Evolutionary conservation across 2,797 vertebrate species (phyloP), one percentile per base, ranked within the genome.

Genomic region (Mormyrus proboscirostris): DNA sequence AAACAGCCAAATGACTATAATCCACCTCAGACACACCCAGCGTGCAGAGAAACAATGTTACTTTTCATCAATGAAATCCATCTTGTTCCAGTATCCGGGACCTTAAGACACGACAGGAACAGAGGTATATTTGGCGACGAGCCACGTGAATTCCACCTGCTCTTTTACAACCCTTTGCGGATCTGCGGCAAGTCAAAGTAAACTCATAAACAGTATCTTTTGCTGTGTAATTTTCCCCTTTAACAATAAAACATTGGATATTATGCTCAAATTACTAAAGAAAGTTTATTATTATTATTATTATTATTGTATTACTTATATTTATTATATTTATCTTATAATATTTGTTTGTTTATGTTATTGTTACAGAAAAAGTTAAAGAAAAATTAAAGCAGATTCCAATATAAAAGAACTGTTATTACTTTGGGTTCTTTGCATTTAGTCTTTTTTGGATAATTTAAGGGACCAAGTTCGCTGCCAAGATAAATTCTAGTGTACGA

Each of bases 21-120:
- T 87, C 89, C 49, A 88, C 62, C 86, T 51, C 4, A 25, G 89
- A 85, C 88, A 76, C 82, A 53, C 87, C 88, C 83, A 49, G 29
- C 16, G 25, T 55, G 25, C 38, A 84, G 82, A 29, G 82, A 90
- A 86, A 88, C 87, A 90, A 89, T 76, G 87, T 41, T 59, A 25
- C 83, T 86, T 69, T 86, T 89, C 49, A 88, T 90, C 69, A 89
- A 87, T 89, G 88, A 86, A 62, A 90, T 90, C 90, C 90, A 79
- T 90, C 88, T 90, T 90, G 50, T 33, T 29, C 47, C 25, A 29
- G 90, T 51, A 89, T 90, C 88, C 90, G 38, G 90, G 90, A 90
- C 65, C 65, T 55, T 19, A 47, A 89, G 87, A 65, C 50, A 22
- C 19, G 2, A 50, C 38, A n/a, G 62, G 73, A 89, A 53, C 86